Base-by-base conservation (phyloP, 2,797 vertebrate genomes). In the Scarus forsteni region DNA sequence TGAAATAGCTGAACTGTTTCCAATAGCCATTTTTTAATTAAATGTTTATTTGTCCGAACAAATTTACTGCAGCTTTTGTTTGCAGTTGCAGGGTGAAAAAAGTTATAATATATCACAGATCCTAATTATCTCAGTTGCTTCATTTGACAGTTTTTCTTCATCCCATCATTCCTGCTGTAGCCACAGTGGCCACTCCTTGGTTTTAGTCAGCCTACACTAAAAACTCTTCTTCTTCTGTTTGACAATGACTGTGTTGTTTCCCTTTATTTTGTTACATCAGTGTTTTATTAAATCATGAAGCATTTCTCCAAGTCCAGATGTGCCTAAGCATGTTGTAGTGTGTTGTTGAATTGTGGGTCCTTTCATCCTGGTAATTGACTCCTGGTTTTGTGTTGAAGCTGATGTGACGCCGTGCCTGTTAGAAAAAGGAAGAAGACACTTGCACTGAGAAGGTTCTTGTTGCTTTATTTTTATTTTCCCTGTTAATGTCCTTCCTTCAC, bases 361-460 rank as follows among this genome's bases (percentile, higher is more conserved):
- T 56, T 57, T 77, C 81, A 70, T 89, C 81, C 46, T 90, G 66
- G 66, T 93, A 89, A 91, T 82, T 51, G 45, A 77, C 73, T 90
- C 54, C 79, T 91, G 86, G 62, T 91, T 92, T 76, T 93, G 70
- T 91, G 88, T 92, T 92, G 64, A 93, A 92, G 91, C 89, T 92
- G 91, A 92, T 88, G 91, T 87, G 77, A 87, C 79, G 80, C 73
- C 74, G 68, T 84, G 84, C 85, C 87, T 75, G 66, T 90, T 88
- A 86, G 74, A 92, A 93, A 91, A 91, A 89, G 88, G 85, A 94
- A 84, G 92, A 92, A 54, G 88, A 92, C 88, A 88, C 72, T 93
- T 93, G 85, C 92, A 92, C 89, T 91, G 81, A 93, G 70, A 92
- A 92, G 90, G 88, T 92, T 88, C 65, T 63, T 78, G 48, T 87